A percentile compares a stretch with the other conserved stretches of the same genome.
Evolutionary conservation across 2,888 invertebrate genomes (phyloP).

Genomic region (Trichogramma dendrolimi): DNA sequence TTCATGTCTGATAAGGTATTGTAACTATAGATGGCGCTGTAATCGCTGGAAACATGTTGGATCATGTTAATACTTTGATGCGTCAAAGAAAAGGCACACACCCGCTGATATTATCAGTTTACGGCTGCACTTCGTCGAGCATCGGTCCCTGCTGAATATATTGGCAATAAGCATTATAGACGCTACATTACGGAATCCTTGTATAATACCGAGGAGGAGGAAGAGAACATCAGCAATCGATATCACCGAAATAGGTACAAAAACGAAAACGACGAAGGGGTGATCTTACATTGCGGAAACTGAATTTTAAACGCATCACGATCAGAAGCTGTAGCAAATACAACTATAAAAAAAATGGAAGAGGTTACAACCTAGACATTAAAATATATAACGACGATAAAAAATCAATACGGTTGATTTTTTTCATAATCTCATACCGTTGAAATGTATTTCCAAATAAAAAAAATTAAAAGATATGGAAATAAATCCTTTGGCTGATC

Average conservation of each 20-base stretch:
- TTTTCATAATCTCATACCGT: too few species aligned
- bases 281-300: not conserved
- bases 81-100: slow-evolving; percentile 2
- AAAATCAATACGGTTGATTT: too few species aligned
- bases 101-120: slow-evolving; percentile 10
- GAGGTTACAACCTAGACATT: too few species aligned
- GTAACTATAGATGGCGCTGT: slow-evolving; percentile 7
- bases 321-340: too few species aligned
- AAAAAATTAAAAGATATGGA: too few species aligned
- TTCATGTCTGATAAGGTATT: slow-evolving; percentile 15
- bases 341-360: too few species aligned
- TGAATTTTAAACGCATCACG: slow-evolving; percentile 6
- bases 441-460: too few species aligned
- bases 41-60: slow-evolving; percentile 12
- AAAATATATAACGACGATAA: too few species aligned
- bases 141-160: slow-evolving; percentile 4
- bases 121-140: not conserved
- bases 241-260: not conserved
- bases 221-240: slow-evolving; percentile 1
- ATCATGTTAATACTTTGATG: slow-evolving; percentile 21
- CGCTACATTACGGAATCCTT: not conserved
- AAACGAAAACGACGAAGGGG: not conserved
- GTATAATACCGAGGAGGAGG: too few species aligned
- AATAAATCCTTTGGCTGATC: too few species aligned
- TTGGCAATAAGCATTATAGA: slow-evolving; percentile 8